These are phyloP conservation scores for Charaxes varanes DNA, from an alignment of 1,140 invertebrate species.

Conservation along the genomic window DNA sequence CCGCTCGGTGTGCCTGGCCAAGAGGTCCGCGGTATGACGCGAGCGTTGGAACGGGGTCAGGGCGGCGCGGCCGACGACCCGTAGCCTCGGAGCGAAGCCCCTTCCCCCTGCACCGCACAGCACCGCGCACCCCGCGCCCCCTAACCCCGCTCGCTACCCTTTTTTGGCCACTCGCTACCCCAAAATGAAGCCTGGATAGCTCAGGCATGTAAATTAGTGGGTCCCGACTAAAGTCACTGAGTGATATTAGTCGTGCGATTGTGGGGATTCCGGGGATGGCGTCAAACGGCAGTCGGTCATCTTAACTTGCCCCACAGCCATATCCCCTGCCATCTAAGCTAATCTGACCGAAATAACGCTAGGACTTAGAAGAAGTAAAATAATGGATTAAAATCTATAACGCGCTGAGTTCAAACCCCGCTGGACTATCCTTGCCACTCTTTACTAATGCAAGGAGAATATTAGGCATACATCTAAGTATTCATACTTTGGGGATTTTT, in stretches of 20 bases:
- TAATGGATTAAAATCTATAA: no score
- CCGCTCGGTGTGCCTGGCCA: slow-evolving; percentile 58
- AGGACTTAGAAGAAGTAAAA: no score
- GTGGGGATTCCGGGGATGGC: no score
- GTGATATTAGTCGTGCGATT: neutral
- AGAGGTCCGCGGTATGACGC: slow-evolving; percentile 55
- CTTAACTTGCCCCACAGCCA: no score
- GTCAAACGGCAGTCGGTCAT: no score
- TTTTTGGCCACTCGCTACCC: slow-evolving; percentile 7
- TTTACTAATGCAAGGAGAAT: no score
- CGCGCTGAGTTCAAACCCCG: no score
- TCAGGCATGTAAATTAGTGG: neutral
- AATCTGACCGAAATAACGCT: no score
- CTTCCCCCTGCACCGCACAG: slow-evolving; percentile 1
- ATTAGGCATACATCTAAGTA: no score
- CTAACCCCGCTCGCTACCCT: slow-evolving; percentile 9
- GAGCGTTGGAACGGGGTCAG: slow-evolving; percentile 66
- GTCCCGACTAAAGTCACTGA: neutral
- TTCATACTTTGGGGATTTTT: no score
- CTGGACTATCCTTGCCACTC: no score
- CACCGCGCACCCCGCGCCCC: slow-evolving; percentile 3
- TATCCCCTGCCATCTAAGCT: no score
- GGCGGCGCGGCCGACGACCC: slow-evolving; percentile 67
- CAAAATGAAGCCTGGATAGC: neutral
- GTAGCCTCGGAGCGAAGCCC: slow-evolving; percentile 46